Conservation (phyloP, 2,113 vertebrate genomes). For the Gulo gulo region DNA sequence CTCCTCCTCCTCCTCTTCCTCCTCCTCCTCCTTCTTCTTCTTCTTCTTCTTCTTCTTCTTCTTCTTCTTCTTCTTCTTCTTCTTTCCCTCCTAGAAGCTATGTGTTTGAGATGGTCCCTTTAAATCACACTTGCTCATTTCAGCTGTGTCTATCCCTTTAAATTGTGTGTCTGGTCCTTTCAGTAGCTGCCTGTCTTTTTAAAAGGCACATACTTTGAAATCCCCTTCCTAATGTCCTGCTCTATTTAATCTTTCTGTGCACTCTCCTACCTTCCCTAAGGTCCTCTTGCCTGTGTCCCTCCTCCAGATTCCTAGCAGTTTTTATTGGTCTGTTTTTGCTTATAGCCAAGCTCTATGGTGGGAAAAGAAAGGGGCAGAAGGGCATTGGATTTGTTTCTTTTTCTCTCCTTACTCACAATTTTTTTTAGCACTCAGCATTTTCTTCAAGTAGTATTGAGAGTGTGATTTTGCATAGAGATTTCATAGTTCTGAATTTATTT, state of each 20-base stretch:
- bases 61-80: too few relatives aligned
- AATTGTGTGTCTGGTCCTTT: neutral
- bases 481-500: neutral
- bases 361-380: neutral
- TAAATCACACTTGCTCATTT: neutral
- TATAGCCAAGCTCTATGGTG: neutral
- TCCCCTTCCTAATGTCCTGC: neutral
- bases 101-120: neutral
- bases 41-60: too few relatives aligned
- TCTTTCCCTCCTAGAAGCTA: neutral
- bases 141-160: neutral
- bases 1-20: rapidly evolving
- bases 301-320: neutral
- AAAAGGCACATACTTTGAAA: neutral
- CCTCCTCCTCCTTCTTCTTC: too few relatives aligned
- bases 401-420: neutral
- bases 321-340: neutral
- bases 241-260: neutral
- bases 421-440: neutral
- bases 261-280: neutral
- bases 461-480: neutral
- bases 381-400: neutral
- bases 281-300: neutral
- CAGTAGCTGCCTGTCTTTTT: neutral
- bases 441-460: neutral